phyloP scores from a whole-genome alignment of 2,113 vertebrate genomes.

The Sorex fumeus region DNA sequence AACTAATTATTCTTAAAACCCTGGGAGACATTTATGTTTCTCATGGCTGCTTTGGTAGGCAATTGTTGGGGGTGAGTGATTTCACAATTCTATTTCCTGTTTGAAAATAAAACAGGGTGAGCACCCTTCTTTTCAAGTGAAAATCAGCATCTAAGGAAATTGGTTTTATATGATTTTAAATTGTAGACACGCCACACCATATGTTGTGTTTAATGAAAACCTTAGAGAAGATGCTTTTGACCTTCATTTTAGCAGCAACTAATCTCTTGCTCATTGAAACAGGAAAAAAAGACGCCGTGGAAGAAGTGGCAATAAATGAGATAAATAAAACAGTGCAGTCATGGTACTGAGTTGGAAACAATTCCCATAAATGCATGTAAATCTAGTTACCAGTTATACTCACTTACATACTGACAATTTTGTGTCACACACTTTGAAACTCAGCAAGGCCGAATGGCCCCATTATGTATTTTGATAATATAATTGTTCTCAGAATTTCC shows the following conservation, averaged over 20 bases:
- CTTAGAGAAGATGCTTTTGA: background rate
- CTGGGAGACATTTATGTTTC: background rate
- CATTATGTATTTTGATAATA: no score
- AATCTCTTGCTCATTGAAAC: background rate
- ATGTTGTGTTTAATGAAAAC: conserved; percentile 14
- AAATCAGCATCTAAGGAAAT: conserved; percentile 20
- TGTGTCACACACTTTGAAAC: background rate
- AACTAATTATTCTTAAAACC: background rate
- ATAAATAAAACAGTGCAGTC: background rate
- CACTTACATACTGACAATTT: background rate
- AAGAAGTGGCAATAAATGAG: background rate
- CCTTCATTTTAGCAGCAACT: background rate
- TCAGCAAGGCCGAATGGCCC: no score
- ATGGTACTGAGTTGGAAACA: background rate
- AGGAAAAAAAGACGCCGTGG: background rate
- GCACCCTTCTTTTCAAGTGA: background rate
- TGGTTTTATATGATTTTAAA: background rate
- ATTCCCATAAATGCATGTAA: background rate
- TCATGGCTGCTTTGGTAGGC: background rate
- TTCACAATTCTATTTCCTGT: background rate
- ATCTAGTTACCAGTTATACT: background rate
- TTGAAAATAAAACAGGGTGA: background rate
- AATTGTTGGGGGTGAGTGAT: background rate
- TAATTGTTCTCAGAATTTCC: background rate
- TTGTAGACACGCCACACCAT: background rate